Percentiles rank a stretch among this genome's conserved stretches.
These are phyloP conservation scores for Drosophila bipectinata DNA, from an alignment of 1,140 invertebrate genomes.

Conservation along the genomic window DNA sequence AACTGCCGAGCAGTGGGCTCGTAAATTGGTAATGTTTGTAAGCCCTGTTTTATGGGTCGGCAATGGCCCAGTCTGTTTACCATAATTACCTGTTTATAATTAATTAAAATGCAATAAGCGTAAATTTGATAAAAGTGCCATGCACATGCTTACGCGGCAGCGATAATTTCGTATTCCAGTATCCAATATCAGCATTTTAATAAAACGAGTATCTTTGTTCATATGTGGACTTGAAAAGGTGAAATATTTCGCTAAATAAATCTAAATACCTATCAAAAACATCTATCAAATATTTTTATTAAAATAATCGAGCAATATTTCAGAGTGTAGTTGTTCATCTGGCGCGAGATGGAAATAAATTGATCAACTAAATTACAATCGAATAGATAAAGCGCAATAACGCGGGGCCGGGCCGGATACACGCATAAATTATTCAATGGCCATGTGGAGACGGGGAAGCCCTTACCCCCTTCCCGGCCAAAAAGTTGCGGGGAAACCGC, in stretches of 20 bases:
- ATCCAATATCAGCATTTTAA: background rate
- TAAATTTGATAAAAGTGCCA: conserved; percentile 79
- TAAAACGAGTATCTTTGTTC: background rate
- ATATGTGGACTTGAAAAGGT: background rate
- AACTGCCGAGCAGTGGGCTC: conserved; percentile 46
- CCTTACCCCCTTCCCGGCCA: background rate
- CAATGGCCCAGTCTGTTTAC: conserved; percentile 62
- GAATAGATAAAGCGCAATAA: conserved; percentile 66
- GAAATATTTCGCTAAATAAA: background rate
- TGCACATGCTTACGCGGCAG: conserved; percentile 63
- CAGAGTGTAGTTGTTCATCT: conserved; percentile 2
- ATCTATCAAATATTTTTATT: background rate
- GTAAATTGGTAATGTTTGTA: conserved; percentile 47
- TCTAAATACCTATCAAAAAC: too few species aligned
- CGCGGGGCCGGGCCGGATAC: conserved; percentile 32
- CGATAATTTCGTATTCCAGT: conserved; percentile 31
- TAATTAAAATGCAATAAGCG: conserved; percentile 83
- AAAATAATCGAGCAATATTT: background rate
- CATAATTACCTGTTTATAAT: conserved; percentile 83
- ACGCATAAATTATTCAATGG: conserved; percentile 53
- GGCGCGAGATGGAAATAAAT: conserved; percentile 64
- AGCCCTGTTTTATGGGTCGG: conserved; percentile 37
- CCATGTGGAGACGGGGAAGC: conserved; percentile 29
- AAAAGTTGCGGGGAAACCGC: conserved; percentile 43
- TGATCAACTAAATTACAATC: conserved; percentile 76